Conservation (phyloP, 2,797 vertebrate genomes). For the Fistularia tabacaria region DNA sequence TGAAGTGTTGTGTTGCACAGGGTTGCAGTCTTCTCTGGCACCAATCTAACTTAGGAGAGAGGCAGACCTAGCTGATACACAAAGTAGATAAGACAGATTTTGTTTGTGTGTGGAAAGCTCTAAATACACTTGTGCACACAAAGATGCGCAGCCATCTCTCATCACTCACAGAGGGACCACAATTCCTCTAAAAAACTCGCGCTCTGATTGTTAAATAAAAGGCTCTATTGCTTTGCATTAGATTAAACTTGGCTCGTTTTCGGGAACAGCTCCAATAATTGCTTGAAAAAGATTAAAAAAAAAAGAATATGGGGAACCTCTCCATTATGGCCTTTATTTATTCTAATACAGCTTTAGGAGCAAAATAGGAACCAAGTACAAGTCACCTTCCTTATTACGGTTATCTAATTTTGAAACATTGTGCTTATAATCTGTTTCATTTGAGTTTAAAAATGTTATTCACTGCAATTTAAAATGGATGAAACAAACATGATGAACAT, state of each 20-base stretch:
- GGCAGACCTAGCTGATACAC: constrained; percentile 42
- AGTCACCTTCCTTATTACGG: too few relatives aligned
- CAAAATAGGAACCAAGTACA: not conserved
- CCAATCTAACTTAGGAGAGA: constrained; percentile 63
- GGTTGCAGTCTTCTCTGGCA: constrained; percentile 59
- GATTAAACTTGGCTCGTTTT: constrained; percentile 7
- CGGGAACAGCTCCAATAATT: constrained; percentile 1
- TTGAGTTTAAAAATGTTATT: too few relatives aligned
- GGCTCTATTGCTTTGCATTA: constrained; percentile 1
- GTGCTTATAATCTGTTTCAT: too few relatives aligned
- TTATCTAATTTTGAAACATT: too few relatives aligned
- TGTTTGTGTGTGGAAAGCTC: constrained; percentile 6
- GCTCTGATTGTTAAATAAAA: constrained; percentile 13
- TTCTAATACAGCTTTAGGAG: not conserved
- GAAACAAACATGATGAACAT: too few relatives aligned
- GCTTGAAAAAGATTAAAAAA: not conserved
- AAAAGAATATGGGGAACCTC: not conserved
- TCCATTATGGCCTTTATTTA: not conserved
- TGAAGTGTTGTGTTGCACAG: constrained; percentile 57
- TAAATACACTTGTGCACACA: constrained; percentile 17
- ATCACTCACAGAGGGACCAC: constrained; percentile 29
- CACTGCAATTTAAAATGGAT: too few relatives aligned
- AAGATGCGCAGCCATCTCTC: constrained; percentile 21
- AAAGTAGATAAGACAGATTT: constrained; percentile 27
- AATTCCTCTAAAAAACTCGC: constrained; percentile 7